Base-by-base conservation (phyloP, 2,888 invertebrate genomes). In the Caenorhabditis plicata region DNA sequence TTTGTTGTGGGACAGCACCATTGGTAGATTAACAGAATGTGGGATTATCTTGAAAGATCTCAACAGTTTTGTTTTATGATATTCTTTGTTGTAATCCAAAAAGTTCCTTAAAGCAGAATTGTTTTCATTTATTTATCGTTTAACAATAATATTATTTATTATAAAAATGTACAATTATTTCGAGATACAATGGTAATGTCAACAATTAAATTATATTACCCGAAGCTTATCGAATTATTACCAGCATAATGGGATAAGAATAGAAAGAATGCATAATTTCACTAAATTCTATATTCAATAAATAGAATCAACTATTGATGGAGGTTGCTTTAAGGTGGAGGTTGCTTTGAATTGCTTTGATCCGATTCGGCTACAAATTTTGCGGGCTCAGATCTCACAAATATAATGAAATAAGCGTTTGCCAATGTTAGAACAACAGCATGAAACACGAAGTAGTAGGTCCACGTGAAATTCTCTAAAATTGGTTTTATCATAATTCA, bases 211-310 rank as follows among this genome's bases (percentile, higher is more conserved):
- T 31, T 20, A 15, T 35, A 25, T 47, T 38, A 19, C 31, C 39
- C 19, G 47, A 47, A 39, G 39, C 39, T 39, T 39, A 39, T 39
- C 15, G 25, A 31, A 13, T 39, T 38, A 33, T 39, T 26, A 33
- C 39, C 38, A 38, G 38, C 29, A 17, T 27, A 47, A n/a, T 27
- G 17, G 29, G 38, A 22, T 36, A 46, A 26, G 15, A 27, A 23
- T 36, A 40, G 31, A 17, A 42, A 50, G 53, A 43, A 58, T 58
- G 53, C 52, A 58, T 58, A 58, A 58, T 58, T 58, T n/a, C n/a
- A n/a, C n/a, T n/a, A n/a, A n/a, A n/a, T n/a, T n/a, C n/a, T n/a
- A n/a, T n/a, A n/a, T n/a, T n/a, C n/a, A n/a, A n/a, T n/a, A n/a
- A n/a, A n/a, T n/a, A n/a, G n/a, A 17, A n/a, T 35, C 35, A 20